These are phyloP conservation scores for Maconellicoccus hirsutus DNA, from an alignment of 1,140 invertebrate species.

Conservation along the genomic window DNA sequence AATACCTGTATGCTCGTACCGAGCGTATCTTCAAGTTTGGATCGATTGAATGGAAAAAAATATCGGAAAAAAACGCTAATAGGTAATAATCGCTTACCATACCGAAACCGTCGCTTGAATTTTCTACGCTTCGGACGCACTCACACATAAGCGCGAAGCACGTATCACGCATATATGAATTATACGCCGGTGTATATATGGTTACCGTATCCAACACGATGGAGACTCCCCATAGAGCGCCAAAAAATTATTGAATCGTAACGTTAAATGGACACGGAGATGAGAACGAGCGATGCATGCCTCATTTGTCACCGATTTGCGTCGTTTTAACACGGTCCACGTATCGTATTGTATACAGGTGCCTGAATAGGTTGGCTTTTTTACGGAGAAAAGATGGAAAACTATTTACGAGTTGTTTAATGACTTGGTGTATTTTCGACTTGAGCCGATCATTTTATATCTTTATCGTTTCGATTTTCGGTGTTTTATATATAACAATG, in stretches of 20 bases:
- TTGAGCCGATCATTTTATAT: background rate
- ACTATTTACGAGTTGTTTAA: constrained; percentile 9
- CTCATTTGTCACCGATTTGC: constrained; percentile 22
- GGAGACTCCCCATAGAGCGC: constrained; percentile 13
- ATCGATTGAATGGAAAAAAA: too few relatives aligned
- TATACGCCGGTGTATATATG: background rate
- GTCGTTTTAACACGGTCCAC: constrained; percentile 13
- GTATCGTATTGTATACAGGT: constrained; percentile 14
- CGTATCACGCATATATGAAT: background rate
- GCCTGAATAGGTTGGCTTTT: constrained; percentile 5
- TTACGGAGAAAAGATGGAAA: background rate
- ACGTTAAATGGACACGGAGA: background rate
- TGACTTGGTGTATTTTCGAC: background rate
- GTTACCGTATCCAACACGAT: constrained; percentile 4
- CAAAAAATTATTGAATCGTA: constrained; percentile 22
- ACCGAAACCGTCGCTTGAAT: too few relatives aligned
- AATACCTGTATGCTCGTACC: too few relatives aligned
- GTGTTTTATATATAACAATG: background rate
- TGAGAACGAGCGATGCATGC: background rate
- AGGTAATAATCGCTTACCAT: too few relatives aligned
- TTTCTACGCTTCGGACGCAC: too few relatives aligned
- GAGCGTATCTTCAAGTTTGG: too few relatives aligned
- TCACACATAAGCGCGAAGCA: background rate
- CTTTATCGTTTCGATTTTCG: background rate
- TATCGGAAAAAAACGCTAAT: too few relatives aligned